Base-by-base conservation (phyloP, 2,797 vertebrate species). In the Syndactyla subalaris region DNA sequence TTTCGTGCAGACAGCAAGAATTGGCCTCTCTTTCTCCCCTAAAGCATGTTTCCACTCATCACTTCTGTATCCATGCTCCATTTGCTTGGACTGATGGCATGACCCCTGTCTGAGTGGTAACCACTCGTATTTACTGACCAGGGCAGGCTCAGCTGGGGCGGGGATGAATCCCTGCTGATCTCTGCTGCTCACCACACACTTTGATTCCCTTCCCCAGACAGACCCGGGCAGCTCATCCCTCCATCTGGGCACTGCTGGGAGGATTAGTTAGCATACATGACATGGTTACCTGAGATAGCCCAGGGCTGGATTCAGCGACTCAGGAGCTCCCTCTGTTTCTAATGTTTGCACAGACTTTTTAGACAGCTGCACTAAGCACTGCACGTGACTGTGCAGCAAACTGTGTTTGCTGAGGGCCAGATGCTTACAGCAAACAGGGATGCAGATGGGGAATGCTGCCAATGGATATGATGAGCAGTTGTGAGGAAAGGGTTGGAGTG, bases 261-360 rank as follows among this genome's bases (percentile, higher is more conserved):
- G 82, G 85, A 91, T 92, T 82, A 89, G 52, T 77, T 80, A 72
- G 70, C 22, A 2, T 18, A 46, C 32, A 61, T 74, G 72, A 68
- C 51, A 27, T 65, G 85, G 62, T 93, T 93, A 95, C 94, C 88
- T 71, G 88, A 92, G 79, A 27, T 65, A 92, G 88, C 79, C 85
- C 46, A 59, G 73, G 70, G 51, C 70, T 54, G 62, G 23, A 29
- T 68, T 67, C 73, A 80, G 54, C 21, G 55, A 75, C 82, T 93
- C 79, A 84, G 85, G 62, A 90, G 79, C 88, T 94, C 84, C 85
- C 85, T 93, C 85, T 83, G 38, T 89, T 95, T 61, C 61, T 70
- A 13, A 39, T 32, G 59, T 77, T 83, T 85, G 78, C 61, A 55
- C 38, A 85, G 59, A 48, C 24, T 78, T 73, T 46, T 32, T 68